phyloP scores from a whole-genome alignment of 1,140 invertebrate genomes.

The Apis dorsata region DNA sequence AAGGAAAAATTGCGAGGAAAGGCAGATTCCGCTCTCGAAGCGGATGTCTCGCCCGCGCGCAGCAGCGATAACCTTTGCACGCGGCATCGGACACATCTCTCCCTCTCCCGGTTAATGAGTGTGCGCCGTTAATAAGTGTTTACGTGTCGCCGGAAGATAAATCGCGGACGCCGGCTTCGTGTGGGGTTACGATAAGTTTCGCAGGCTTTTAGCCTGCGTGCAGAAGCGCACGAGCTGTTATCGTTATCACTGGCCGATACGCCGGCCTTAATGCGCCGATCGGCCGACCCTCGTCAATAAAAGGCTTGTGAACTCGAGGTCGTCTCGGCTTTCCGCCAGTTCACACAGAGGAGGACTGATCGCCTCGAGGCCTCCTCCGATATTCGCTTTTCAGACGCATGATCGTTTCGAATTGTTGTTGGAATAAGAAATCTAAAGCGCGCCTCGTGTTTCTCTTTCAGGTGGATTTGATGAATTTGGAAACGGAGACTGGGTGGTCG shows the following conservation, averaged over 20 bases:
- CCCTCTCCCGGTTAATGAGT: slow-evolving; percentile 62
- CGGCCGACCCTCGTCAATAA: slow-evolving; percentile 38
- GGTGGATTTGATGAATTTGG: too few species aligned
- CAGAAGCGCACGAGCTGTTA: slow-evolving; percentile 59
- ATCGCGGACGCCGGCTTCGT: slow-evolving; percentile 70
- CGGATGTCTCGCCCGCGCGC: slow-evolving; percentile 56
- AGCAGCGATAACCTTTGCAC: slow-evolving; percentile 55
- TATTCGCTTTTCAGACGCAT: neutral
- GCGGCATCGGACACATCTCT: slow-evolving; percentile 62
- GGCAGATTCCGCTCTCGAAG: neutral
- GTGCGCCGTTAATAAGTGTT: slow-evolving; percentile 73
- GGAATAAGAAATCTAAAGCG: neutral
- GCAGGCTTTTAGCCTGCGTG: slow-evolving; percentile 55
- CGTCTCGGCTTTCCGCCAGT: neutral
- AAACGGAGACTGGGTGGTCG: too few species aligned
- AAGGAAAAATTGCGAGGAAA: neutral
- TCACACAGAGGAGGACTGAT: neutral
- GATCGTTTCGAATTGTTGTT: too few species aligned
- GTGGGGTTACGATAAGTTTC: slow-evolving; percentile 72
- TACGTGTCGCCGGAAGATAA: slow-evolving; percentile 73
- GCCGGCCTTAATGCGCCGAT: slow-evolving; percentile 51
- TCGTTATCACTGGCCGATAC: slow-evolving; percentile 65
- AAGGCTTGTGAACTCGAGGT: slow-evolving; percentile 8
- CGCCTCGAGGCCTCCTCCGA: neutral
- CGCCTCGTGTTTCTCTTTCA: neutral